These are phyloP conservation scores for Bursaphelenchus mucronatus DNA, from an alignment of 1,140 invertebrate genomes.

Conservation along the genomic window DNA sequence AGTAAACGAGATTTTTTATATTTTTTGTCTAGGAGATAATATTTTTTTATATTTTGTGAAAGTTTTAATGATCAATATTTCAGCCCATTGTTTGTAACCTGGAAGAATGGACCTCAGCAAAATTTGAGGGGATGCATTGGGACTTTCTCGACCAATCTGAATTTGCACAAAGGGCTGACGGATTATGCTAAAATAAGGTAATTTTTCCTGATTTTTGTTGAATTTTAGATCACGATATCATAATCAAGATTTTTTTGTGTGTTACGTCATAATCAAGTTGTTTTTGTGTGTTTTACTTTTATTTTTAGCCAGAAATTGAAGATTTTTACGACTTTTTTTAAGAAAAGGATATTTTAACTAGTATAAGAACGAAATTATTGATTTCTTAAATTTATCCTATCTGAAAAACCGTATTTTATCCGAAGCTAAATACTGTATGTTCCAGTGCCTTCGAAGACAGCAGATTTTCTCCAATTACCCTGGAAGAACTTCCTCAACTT, in stretches of 20 bases:
- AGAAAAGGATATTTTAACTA: too few species aligned
- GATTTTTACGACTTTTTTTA: conserved; percentile 16
- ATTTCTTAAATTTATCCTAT: conserved; percentile 22
- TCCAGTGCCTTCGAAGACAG: conserved; percentile 91
- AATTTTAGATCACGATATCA: background rate
- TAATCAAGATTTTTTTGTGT: background rate
- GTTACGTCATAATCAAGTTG: background rate
- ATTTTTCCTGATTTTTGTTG: background rate
- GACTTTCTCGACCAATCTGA: conserved; percentile 63
- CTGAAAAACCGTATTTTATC: background rate
- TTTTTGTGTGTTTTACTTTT: background rate
- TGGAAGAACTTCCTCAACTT: conserved; percentile 84
- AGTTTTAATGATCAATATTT: conserved; percentile 30
- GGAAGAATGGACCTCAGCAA: conserved; percentile 63
- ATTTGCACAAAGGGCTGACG: conserved; percentile 63
- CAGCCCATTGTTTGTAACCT: conserved; percentile 66
- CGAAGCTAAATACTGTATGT: background rate
- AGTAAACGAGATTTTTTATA: conserved; percentile 2
- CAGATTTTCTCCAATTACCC: conserved; percentile 86
- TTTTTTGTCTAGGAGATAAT: conserved; percentile 20
- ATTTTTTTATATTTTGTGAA: conserved; percentile 11
- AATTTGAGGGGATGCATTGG: conserved; percentile 65
- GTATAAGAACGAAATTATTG: background rate
- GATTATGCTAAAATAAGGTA: conserved; percentile 64
- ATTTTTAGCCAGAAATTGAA: background rate